Percentiles rank a stretch among this genome's conserved stretches.
Conservation (phyloP, 1,140 invertebrate species). For the Neodiprion virginianus region DNA sequence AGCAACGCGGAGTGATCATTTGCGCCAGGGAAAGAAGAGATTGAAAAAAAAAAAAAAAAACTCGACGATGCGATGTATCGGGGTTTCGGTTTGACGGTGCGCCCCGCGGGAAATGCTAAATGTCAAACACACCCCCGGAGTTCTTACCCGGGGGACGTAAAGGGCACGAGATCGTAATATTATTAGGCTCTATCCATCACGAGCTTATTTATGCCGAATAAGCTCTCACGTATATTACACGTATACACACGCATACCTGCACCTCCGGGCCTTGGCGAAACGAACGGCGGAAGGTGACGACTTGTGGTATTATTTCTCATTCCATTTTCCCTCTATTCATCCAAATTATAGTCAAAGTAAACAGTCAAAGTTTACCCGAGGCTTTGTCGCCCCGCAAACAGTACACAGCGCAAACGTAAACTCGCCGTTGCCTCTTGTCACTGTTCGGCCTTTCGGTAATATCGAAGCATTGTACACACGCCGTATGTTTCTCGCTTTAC, state of each 20-base stretch:
- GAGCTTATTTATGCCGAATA: slow-evolving; percentile 46
- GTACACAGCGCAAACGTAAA: background rate
- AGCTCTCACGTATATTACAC: too few relatives aligned
- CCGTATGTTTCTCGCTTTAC: too few relatives aligned
- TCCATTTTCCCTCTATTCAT: background rate
- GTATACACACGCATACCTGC: background rate
- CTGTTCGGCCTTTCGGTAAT: background rate
- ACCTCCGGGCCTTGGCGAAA: background rate
- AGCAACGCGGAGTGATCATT: too few relatives aligned
- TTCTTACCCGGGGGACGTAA: slow-evolving; percentile 46
- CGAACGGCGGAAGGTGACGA: background rate
- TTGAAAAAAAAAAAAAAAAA: background rate
- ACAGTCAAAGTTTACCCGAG: too few relatives aligned
- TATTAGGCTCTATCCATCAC: slow-evolving; percentile 51
- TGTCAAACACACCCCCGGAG: slow-evolving; percentile 52
- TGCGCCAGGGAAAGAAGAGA: background rate
- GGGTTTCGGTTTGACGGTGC: background rate
- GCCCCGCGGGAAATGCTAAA: slow-evolving; percentile 57
- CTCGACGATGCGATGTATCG: background rate
- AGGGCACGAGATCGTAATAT: slow-evolving; percentile 55
- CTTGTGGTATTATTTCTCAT: background rate
- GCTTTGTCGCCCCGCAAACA: too few relatives aligned
- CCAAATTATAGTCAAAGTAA: too few relatives aligned
- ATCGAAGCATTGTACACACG: background rate
- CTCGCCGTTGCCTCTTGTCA: background rate